Evolutionary conservation across 2,113 vertebrate genomes (phyloP).

Genomic region (Nanger granti): DNA sequence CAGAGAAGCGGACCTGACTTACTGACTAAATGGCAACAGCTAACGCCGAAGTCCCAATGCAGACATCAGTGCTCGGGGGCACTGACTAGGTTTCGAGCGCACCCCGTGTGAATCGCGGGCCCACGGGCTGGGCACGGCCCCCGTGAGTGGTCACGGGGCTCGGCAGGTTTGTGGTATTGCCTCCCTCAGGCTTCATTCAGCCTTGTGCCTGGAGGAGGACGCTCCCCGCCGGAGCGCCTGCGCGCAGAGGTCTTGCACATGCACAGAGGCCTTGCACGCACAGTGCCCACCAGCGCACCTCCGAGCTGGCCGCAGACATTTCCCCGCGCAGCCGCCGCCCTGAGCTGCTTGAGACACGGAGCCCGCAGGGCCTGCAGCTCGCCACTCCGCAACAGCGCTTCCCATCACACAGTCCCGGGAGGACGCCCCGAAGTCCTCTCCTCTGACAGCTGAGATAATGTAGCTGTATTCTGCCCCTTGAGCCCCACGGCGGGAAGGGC

Average conservation of each 20-base stretch:
- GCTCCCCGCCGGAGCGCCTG: background rate
- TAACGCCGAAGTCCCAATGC: background rate
- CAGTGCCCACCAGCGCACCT: background rate
- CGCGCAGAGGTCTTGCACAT: background rate
- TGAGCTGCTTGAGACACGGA: background rate
- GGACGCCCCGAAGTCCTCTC: background rate
- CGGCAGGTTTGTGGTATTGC: background rate
- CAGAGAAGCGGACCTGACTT: background rate
- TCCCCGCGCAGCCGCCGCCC: background rate
- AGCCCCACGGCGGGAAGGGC: background rate
- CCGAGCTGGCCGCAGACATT: background rate
- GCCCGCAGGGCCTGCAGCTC: background rate
- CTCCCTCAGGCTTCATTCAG: background rate
- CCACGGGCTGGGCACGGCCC: background rate
- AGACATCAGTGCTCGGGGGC: background rate
- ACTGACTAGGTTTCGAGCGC: rapidly evolving
- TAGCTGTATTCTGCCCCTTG: background rate
- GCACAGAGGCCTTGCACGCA: background rate
- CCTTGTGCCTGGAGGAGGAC: background rate
- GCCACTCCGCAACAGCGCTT: background rate
- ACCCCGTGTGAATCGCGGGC: background rate
- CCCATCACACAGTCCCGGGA: background rate
- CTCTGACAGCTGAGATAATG: background rate
- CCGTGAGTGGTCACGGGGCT: background rate
- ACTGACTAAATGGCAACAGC: background rate